phyloP scores from a whole-genome alignment of 2,113 vertebrate genomes.

The Argyrosomus japonicus region DNA sequence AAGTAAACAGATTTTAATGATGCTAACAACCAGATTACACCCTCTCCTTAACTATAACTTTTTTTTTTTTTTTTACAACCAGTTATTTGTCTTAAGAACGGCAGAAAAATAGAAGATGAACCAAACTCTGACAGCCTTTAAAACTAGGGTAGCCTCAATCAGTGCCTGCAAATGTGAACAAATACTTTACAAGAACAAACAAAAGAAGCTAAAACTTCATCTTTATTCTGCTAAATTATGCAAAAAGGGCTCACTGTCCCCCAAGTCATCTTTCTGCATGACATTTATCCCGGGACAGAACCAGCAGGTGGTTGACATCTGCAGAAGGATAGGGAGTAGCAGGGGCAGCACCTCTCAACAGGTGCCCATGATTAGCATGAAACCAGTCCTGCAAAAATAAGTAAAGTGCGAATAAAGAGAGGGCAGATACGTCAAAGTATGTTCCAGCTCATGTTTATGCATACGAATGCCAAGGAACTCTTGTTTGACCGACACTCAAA shows the following conservation, averaged over 20 bases:
- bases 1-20: slow-evolving; percentile 62
- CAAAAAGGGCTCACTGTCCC: slow-evolving; percentile 39
- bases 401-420: slow-evolving; percentile 49
- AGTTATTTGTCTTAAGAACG: slow-evolving; percentile 17
- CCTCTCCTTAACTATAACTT: slow-evolving; percentile 16
- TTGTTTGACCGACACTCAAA: slow-evolving; percentile 55
- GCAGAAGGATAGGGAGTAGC: slow-evolving; percentile 64
- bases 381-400: slow-evolving; percentile 36
- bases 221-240: slow-evolving; percentile 30
- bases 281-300: slow-evolving; percentile 53
- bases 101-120: neutral
- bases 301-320: slow-evolving; percentile 70
- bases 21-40: slow-evolving; percentile 43
- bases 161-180: neutral
- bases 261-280: slow-evolving; percentile 41
- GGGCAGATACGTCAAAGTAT: slow-evolving; percentile 60
- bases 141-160: neutral
- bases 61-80: neutral
- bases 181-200: neutral
- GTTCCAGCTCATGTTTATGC: slow-evolving; percentile 76
- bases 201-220: neutral
- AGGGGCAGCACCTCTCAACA: slow-evolving; percentile 73
- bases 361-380: slow-evolving; percentile 73
- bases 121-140: neutral
- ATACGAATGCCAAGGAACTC: slow-evolving; percentile 46